phyloP scores from a whole-genome alignment of 2,113 vertebrate species.

The Clarias magur region DNA sequence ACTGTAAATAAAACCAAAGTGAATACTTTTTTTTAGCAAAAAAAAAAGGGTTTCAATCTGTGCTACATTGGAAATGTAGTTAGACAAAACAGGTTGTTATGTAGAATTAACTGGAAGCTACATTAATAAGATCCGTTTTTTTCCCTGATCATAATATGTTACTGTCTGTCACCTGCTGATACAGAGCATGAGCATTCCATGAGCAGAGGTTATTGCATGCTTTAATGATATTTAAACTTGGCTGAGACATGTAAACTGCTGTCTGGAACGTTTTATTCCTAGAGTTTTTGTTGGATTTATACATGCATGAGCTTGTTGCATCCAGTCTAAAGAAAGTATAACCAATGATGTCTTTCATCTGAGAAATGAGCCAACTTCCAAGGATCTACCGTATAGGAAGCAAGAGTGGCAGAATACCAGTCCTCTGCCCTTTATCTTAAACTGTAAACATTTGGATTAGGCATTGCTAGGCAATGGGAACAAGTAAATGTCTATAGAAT shows the following conservation, averaged over 20 bases:
- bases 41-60: not conserved
- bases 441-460: not conserved
- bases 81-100: not conserved
- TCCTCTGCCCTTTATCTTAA: not conserved
- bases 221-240: not conserved
- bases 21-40: no score
- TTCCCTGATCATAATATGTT: not conserved
- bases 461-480: not conserved
- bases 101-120: not conserved
- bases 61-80: not conserved
- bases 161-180: not conserved
- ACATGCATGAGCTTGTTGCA: not conserved
- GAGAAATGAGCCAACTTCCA: not conserved
- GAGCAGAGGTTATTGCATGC: constrained; percentile 14
- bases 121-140: not conserved
- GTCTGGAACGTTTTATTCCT: constrained; percentile 15
- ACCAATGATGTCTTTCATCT: not conserved
- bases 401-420: not conserved
- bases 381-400: not conserved
- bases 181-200: not conserved
- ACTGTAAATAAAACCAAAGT: no score
- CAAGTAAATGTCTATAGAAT: not conserved
- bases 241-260: not conserved
- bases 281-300: not conserved
- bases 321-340: not conserved